Conservation (phyloP, 2,797 vertebrate species). For the Macropus fuliginosus region DNA sequence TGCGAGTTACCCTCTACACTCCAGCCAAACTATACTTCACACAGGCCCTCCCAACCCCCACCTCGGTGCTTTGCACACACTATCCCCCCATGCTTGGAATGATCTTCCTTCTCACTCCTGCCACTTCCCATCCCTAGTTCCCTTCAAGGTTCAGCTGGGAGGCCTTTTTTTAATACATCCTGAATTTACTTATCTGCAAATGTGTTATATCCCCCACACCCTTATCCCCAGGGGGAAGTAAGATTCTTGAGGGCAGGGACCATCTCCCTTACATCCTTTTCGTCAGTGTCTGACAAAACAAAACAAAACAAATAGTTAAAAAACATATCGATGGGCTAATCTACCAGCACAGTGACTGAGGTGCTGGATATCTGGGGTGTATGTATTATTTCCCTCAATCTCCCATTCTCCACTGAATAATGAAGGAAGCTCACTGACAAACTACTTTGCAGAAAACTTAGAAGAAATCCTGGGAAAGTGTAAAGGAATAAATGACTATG, state of each 20-base stretch:
- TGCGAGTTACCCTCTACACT: neutral
- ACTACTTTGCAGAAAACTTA: neutral
- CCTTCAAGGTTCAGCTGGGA: neutral
- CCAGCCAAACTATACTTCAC: neutral
- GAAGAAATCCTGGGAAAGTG: constrained; percentile 6
- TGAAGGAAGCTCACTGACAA: neutral
- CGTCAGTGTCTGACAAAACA: neutral
- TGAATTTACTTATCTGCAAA: neutral
- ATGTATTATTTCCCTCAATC: neutral
- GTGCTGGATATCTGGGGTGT: neutral
- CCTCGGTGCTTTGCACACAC: neutral
- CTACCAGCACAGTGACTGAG: neutral
- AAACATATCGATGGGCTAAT: neutral
- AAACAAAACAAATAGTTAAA: neutral
- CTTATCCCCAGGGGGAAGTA: neutral
- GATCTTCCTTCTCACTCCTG: neutral
- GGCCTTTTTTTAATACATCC: neutral
- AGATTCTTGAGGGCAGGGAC: neutral
- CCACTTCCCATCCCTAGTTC: neutral
- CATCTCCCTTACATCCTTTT: neutral
- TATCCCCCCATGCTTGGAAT: neutral
- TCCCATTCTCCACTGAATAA: neutral
- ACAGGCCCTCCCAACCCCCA: neutral
- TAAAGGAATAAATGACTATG: constrained; percentile 6
- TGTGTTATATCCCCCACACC: neutral